Base-by-base conservation (phyloP, 2,113 vertebrate species). In the Misgurnus anguillicaudatus region DNA sequence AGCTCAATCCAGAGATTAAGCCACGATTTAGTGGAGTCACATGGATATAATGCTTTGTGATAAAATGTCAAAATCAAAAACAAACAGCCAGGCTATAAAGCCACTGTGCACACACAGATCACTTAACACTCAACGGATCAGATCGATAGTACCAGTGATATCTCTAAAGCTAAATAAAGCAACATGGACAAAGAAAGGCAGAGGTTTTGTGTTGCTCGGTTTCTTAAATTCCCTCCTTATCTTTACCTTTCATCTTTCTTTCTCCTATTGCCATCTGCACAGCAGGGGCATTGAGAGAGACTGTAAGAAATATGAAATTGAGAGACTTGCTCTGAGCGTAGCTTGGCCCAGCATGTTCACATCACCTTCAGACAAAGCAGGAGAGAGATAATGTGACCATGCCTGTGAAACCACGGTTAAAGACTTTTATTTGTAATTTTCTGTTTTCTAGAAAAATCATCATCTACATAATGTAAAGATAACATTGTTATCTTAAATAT, bases 1-100 rank as follows among this genome's bases (percentile, higher is more conserved):
- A 17, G 14, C 41, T 42, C 48, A 62, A 62, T 48, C 72, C 57
- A 31, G 21, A 75, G 57, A 76, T 64, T 76, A 38, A 51, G 42
- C 10, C 58, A 62, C 0, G 16, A 75, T 36, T 63, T 14, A 51
- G 45, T 47, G 21, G 9, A 63, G 24, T 64, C 73, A 75, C 60
- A 48, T 64, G 73, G 45, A 51, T 21, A 62, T 62, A 62, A 62
- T 47, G n/a, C 58, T 75, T 45, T 36, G 14, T 53, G 51, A n/a
- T 19, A 3, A 61, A 74, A 61, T 31, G 4, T 31, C 38, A 24
- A 3, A 6, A 57, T 21, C 17, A 51, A 75, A 74, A 74, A 47
- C 38, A 24, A 45, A 38, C 9, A 3, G 5, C 4, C 14, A 8
- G 31, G 14, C 16, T 48, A 36, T 24, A 63, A 75, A 63, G 38